Base-by-base conservation (phyloP, 2,113 vertebrate species). In the Copsychus sechellarum region DNA sequence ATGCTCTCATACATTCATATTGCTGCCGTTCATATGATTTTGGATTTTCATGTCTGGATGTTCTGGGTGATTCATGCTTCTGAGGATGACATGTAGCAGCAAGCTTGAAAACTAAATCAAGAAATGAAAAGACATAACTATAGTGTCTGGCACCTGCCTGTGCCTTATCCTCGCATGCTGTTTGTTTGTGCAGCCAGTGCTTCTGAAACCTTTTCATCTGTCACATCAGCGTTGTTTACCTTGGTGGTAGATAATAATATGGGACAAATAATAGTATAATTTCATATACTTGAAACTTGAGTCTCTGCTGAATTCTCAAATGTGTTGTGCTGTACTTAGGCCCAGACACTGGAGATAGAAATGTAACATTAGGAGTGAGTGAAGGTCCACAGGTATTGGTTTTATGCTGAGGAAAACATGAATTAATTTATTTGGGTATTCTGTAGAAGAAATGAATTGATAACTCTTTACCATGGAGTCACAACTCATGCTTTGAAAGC, bases 11-110 rank as follows among this genome's bases (percentile, higher is more conserved):
- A 56, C 33, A 70, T 66, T 73, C 61, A 74, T 60, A 29, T 57
- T 84, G 29, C 23, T 87, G 58, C 48, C 93, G 23, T 92, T 83
- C 16, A 56, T 36, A n/a, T 71, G 66, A 81, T 64, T 90, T 95
- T 72, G 73, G 58, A 69, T 89, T 70, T 85, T 79, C 31, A 53
- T 38, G 60, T 89, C 69, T 88, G 83, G 62, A 61, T 95, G 26
- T 85, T 85, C 43, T 92, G 78, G 38, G 34, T 94, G 85, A 88
- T 92, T 95, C 83, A 81, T 76, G 31, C 33, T 86, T 95, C 66
- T 78, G 66, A 96, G 54, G 65, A 60, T 66, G 58, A 82, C 53
- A 80, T 5, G 58, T 47, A 87, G 64, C n/a, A 83, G 22, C 36
- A 95, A 56, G 61, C 50, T 34, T 94, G 91, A 88, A 91, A 93